Evolutionary conservation across 2,888 invertebrate genomes (phyloP).

Genomic region (Brassicogethes aeneus): DNA sequence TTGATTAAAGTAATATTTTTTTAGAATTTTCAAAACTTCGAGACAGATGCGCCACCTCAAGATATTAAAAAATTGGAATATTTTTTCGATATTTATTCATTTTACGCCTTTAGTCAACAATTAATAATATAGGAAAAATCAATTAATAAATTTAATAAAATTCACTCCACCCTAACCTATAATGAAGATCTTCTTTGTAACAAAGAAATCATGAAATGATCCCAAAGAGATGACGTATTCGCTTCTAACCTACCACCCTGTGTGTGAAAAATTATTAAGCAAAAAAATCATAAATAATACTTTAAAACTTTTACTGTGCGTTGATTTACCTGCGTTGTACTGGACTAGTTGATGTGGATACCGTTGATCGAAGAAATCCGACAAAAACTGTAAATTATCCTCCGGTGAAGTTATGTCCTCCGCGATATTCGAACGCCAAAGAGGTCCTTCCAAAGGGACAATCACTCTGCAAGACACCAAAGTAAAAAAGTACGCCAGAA

Average conservation of each 20-base stretch:
- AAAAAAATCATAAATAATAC: not conserved
- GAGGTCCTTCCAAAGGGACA: slow-evolving; percentile 22
- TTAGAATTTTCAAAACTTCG: too few species aligned
- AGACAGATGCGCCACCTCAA: too few species aligned
- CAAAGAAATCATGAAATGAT: too few species aligned
- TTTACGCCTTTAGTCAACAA: too few species aligned
- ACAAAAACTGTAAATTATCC: slow-evolving; percentile 13
- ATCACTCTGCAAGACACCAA: slow-evolving; percentile 19
- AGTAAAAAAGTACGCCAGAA: slow-evolving; percentile 20
- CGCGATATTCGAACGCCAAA: slow-evolving; percentile 21
- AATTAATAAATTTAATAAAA: too few species aligned
- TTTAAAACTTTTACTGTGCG: not conserved
- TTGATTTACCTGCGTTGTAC: slow-evolving; percentile 17
- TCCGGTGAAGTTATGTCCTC: slow-evolving; percentile 15
- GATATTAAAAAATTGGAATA: too few species aligned
- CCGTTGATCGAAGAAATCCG: slow-evolving; percentile 19
- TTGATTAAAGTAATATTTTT: too few species aligned
- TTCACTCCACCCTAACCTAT: too few species aligned
- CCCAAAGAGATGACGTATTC: not conserved
- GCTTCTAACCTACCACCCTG: not conserved
- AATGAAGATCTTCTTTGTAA: too few species aligned
- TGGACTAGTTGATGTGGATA: slow-evolving; percentile 16
- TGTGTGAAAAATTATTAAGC: not conserved
- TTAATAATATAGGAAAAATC: too few species aligned
- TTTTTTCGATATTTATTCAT: too few species aligned